Base-by-base conservation (phyloP, 2,888 invertebrate species). In the Andricus quercusramuli region DNA sequence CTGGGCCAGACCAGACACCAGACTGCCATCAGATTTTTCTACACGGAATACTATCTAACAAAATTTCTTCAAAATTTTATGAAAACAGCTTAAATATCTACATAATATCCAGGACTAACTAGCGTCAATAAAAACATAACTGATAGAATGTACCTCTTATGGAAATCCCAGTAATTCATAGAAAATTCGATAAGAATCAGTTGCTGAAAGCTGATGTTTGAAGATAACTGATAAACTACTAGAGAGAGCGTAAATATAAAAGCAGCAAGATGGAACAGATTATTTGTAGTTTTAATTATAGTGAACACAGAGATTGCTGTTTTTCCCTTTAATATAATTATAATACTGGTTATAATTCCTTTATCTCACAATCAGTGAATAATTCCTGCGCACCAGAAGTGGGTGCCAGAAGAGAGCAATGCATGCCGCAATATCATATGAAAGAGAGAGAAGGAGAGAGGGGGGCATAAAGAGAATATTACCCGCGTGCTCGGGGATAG, bases 401-500 rank as follows among this genome's bases (percentile, higher is more conserved):
- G 22, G 15, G 22, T 59, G 62, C 62, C 15, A 15, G n/a, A 37
- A 74, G 70, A 25, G 56, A 56, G 56, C 29, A 74, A 74, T n/a
- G n/a, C 32, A 74, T 47, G 11, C 22, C 29, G 70, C 2, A 74
- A 56, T 29, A 25, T 32, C n/a, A 32, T 32, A 32, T 37, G 32
- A 74, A 32, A 32, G 13, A 56, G 56, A 2, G 37, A 74, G 56
- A 32, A 15, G 25, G 68, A 47, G 32, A 74, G 32, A 51, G 51
- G 32, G 64, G 47, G 64, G 47, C 44, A 80, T 68, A 70, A 29
- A 77, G 47, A 77, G 62, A 77, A 67, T 77, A 80, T 77, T 59
- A 77, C 77, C 59, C 59, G 68, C 32, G 68, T 77, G 77, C 77
- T 80, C 68, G 64, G 62, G 68, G 62, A 80, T 80, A 70, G 85